Base-by-base conservation (phyloP, 2,888 invertebrate genomes). In the Caenorhabditis virilis region DNA sequence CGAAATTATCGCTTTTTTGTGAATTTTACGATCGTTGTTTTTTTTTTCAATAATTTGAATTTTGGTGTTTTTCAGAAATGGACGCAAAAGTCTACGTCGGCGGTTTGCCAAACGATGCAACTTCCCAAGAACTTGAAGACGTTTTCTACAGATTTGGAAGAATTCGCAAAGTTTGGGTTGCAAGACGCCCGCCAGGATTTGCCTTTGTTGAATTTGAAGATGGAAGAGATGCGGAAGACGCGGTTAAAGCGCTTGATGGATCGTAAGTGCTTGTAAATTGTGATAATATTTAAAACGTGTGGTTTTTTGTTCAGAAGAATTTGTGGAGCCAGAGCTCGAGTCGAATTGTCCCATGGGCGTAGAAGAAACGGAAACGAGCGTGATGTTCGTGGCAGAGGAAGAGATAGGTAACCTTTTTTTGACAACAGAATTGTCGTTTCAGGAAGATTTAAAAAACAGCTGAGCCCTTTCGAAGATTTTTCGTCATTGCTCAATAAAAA, bases 131-230 rank as follows among this genome's bases (percentile, higher is more conserved):
- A 67, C 91, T 84, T 60, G 93, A 93, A 84, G 90, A 90, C 80
- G 89, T 91, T 11, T 93, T 93, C 84, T 88, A 89, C 57, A 91
- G 91, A 85, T 93, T 91, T 84, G 93, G 93, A 9, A 91, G 90
- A 39, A 87, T 93, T 69, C 88, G 91, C 77, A 93, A 92, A 85
- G 92, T 93, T 46, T 93, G 93, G 93, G 92, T 94, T 50, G 93
- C 93, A 0, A 87, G 93, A 79, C 92, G 93, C 83, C 93, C 93
- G 38, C 92, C 93, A 6, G 93, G 86, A 0, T 85, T 85, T 79
- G 85, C 85, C 20, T 86, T 85, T 74, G 83, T 85, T 7, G 85
- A 85, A 62, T 86, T 83, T 78, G 85, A 84, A 64, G 92, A 93
- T 82, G 89, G 90, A 16, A 86, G 92, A 64, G 93, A 93, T 80